These are phyloP conservation scores for Helicolenus hilgendorfi DNA, from an alignment of 2,797 vertebrate genomes.

Conservation along the genomic window DNA sequence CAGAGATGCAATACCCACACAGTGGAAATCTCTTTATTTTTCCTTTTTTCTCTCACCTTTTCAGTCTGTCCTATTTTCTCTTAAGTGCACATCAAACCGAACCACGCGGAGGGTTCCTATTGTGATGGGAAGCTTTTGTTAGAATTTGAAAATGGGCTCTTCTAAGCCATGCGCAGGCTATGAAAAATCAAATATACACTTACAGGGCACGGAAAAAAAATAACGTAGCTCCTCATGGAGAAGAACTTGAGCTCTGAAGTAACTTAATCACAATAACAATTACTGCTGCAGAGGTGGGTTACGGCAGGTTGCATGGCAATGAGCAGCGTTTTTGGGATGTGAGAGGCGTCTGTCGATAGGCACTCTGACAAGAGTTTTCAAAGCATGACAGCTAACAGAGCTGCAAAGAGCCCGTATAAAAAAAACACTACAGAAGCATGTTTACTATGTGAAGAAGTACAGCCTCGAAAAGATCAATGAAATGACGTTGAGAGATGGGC, in stretches of 20 bases:
- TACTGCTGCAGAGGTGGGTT: conserved; percentile 18
- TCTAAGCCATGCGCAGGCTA: neutral
- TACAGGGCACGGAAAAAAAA: neutral
- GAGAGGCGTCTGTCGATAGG: conserved; percentile 21
- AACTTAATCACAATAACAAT: conserved; percentile 18
- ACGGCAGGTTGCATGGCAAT: conserved; percentile 48
- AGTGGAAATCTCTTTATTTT: conserved; percentile 31
- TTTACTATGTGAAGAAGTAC: neutral
- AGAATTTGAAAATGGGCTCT: conserved; percentile 43
- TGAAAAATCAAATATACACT: conserved; percentile 8
- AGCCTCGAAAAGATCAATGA: neutral
- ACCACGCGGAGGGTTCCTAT: conserved; percentile 29
- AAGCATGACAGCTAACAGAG: neutral
- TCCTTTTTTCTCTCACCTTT: neutral
- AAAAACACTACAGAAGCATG: neutral
- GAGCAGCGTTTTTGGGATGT: neutral
- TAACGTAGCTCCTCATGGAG: conserved; percentile 19
- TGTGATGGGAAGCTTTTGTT: conserved; percentile 46
- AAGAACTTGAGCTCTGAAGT: conserved; percentile 14
- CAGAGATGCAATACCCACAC: neutral
- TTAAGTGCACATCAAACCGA: conserved; percentile 71
- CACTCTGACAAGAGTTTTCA: conserved; percentile 15
- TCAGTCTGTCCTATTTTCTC: conserved; percentile 40
- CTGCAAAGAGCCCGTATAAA: neutral
- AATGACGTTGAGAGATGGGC: neutral